Evolutionary conservation across 2,797 vertebrate genomes (phyloP).

Genomic region (Enteromius treurensis): DNA sequence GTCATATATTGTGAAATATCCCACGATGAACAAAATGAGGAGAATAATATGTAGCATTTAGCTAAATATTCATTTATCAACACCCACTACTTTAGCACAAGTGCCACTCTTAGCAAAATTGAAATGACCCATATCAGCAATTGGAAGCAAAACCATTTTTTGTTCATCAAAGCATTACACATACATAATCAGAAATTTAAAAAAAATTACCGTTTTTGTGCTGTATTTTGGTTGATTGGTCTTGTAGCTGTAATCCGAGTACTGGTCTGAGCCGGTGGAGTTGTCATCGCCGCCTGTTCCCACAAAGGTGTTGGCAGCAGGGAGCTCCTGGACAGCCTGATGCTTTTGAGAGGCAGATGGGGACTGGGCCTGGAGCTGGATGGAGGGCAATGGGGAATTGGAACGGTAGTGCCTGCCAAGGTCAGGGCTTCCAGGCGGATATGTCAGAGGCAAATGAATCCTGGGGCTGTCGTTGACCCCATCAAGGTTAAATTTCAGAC

Average conservation of each 20-base stretch:
- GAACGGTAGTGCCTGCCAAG: constrained; percentile 98
- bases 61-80: not conserved
- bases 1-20: not conserved
- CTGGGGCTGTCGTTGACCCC: constrained; percentile 94
- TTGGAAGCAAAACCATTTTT: not conserved
- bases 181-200: not conserved
- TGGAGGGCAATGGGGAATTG: constrained; percentile 96
- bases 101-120: not conserved
- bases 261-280: constrained; percentile 98
- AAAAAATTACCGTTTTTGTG: constrained; percentile 93
- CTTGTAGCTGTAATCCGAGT: constrained; percentile 99
- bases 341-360: constrained; percentile 99
- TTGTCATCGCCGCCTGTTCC: constrained; percentile 96
- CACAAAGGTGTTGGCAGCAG: constrained; percentile 97
- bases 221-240: constrained; percentile 96
- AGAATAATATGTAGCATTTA: not conserved
- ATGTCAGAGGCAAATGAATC: constrained; percentile 97
- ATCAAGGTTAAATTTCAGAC: constrained; percentile 96
- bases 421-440: constrained; percentile 95
- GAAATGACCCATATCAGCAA: not conserved
- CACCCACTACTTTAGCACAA: constrained; percentile 2
- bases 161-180: not conserved
- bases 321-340: constrained; percentile 98
- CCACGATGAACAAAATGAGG: not conserved
- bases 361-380: constrained; percentile 97